Evolutionary conservation across 35 echinoderm and acorn worm genomes (phyloP).

Genomic region (Diadema setosum): DNA sequence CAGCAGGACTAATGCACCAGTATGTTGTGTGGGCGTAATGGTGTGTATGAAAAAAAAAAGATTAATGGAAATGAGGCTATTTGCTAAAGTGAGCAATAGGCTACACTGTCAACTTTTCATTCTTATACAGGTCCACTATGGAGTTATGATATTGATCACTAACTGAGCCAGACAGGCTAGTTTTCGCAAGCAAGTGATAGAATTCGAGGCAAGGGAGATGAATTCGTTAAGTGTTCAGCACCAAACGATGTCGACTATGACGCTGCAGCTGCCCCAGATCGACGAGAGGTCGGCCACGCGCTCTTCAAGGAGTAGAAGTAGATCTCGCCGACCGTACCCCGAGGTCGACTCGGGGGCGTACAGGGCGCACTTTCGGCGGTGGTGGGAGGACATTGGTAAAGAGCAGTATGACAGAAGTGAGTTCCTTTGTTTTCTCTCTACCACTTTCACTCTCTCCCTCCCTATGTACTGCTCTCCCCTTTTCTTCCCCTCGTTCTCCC

Average conservation of each 20-base stretch:
- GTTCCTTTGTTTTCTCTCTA: neutral
- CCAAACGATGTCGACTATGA: neutral
- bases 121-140: too few species aligned
- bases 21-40: too few species aligned
- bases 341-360: slow-evolving; percentile 25
- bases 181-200: too few species aligned
- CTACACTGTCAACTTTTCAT: too few species aligned
- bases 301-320: neutral
- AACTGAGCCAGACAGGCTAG: too few species aligned
- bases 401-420: neutral
- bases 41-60: too few species aligned
- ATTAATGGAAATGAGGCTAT: too few species aligned
- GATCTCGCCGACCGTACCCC: neutral
- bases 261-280: neutral
- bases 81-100: too few species aligned
- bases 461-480: neutral
- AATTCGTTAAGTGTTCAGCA: too few species aligned
- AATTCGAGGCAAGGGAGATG: too few species aligned
- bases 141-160: too few species aligned
- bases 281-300: neutral
- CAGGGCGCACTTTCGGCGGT: slow-evolving; percentile 43
- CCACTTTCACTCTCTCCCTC: neutral
- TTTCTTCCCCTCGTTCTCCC: neutral
- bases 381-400: slow-evolving; percentile 47
- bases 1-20: too few species aligned